These are phyloP conservation scores for Muscina levida DNA, from an alignment of 2,888 invertebrate genomes.

Conservation along the genomic window DNA sequence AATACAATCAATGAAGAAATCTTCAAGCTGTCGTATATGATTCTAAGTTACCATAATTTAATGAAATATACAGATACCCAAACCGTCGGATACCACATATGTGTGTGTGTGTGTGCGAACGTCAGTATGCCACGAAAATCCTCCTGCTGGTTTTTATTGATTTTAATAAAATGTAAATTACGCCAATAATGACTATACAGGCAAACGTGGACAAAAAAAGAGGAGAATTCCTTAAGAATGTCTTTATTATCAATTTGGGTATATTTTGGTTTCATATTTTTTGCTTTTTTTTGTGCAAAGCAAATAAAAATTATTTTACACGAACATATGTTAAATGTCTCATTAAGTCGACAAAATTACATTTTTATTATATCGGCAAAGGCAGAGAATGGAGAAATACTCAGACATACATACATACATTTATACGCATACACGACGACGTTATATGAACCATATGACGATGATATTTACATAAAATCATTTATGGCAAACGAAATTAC, in stretches of 20 bases:
- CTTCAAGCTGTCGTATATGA: too few relatives aligned
- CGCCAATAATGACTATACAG: not conserved
- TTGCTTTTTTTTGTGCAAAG: too few relatives aligned
- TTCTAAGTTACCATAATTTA: too few relatives aligned
- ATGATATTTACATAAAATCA: slow-evolving; percentile 22
- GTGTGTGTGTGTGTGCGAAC: too few relatives aligned
- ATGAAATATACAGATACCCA: too few relatives aligned
- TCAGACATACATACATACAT: not conserved
- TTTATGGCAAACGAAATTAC: slow-evolving; percentile 23
- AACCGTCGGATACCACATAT: too few relatives aligned
- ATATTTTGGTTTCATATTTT: not conserved
- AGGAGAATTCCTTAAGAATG: slow-evolving; percentile 19
- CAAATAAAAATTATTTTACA: not conserved
- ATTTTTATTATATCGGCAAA: slow-evolving; percentile 8
- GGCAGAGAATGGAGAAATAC: not conserved
- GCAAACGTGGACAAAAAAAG: not conserved
- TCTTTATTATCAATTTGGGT: slow-evolving; percentile 20
- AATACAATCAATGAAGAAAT: too few relatives aligned
- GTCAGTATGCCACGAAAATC: too few relatives aligned
- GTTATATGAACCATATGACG: slow-evolving; percentile 12
- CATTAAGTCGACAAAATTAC: slow-evolving; percentile 26
- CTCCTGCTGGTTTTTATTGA: slow-evolving; percentile 21
- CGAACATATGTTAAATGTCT: slow-evolving; percentile 18
- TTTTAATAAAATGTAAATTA: slow-evolving; percentile 35
- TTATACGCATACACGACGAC: not conserved